These are phyloP conservation scores for Paracyclopina nana DNA, from an alignment of 1,140 invertebrate species.

Conservation along the genomic window DNA sequence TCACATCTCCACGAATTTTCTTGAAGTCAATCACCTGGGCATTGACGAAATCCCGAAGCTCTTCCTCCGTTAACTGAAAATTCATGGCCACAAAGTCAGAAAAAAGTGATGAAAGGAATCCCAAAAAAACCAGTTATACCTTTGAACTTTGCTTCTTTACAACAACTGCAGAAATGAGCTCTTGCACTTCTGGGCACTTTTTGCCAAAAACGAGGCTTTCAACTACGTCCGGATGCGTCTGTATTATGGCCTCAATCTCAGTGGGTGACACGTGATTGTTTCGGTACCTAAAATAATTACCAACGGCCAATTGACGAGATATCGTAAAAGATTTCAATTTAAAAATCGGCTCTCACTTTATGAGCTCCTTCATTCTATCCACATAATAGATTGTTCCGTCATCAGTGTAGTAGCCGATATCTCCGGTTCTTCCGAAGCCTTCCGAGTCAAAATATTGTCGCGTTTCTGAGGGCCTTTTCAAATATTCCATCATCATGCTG, in stretches of 20 bases:
- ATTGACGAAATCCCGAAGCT: neutral
- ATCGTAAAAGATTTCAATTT: neutral
- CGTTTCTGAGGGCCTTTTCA: neutral
- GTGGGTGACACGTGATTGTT: neutral
- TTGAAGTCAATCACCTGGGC: neutral
- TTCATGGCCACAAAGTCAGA: no score
- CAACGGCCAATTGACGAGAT: neutral
- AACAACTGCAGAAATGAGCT: neutral
- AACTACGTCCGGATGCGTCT: neutral
- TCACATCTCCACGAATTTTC: neutral
- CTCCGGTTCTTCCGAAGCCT: neutral
- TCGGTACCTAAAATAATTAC: neutral
- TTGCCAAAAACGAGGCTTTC: neutral
- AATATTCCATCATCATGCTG: neutral
- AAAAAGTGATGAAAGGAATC: no score
- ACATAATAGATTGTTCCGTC: neutral
- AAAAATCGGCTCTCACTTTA: neutral
- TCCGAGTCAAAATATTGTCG: neutral
- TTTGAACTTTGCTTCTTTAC: neutral
- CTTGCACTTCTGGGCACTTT: neutral
- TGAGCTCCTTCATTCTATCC: neutral
- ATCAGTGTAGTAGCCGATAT: neutral
- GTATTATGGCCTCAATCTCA: neutral
- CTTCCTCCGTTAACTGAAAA: neutral
- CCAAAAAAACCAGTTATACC: no score